Percentiles rank a stretch among this genome's conserved stretches.
These are phyloP conservation scores for Nasua narica DNA, from an alignment of 2,797 vertebrate species.

Conservation along the genomic window DNA sequence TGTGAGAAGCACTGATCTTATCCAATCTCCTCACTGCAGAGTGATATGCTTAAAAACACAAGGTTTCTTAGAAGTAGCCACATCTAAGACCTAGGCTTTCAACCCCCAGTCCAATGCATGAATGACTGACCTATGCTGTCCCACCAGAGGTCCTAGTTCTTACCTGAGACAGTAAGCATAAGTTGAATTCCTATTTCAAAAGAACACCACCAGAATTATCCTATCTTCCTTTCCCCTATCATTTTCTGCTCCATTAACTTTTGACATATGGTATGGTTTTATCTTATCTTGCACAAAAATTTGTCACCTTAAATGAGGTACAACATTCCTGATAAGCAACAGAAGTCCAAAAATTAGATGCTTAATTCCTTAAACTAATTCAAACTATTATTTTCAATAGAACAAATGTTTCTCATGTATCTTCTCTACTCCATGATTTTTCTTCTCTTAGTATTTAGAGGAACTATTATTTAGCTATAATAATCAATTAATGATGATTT, in stretches of 20 bases:
- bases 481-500: not conserved
- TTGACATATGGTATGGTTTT: not conserved
- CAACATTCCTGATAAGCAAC: not conserved
- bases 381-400: not conserved
- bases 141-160: not conserved
- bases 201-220: not conserved
- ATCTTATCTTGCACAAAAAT: not conserved
- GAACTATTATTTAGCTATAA: not conserved
- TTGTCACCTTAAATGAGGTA: not conserved
- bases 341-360: not conserved
- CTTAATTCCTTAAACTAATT: conserved; percentile 1
- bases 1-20: not conserved
- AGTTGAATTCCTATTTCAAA: not conserved
- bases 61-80: not conserved
- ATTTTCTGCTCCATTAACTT: not conserved
- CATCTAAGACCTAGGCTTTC: not conserved
- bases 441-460: conserved; percentile 3
- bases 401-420: not conserved
- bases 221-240: not conserved
- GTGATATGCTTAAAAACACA: conserved; percentile 8
- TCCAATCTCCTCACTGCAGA: not conserved
- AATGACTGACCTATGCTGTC: not conserved
- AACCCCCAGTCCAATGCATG: not conserved
- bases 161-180: not conserved
- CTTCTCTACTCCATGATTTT: not conserved